Base-by-base conservation (phyloP, 2,797 vertebrate genomes). In the Aldrovandia affinis region DNA sequence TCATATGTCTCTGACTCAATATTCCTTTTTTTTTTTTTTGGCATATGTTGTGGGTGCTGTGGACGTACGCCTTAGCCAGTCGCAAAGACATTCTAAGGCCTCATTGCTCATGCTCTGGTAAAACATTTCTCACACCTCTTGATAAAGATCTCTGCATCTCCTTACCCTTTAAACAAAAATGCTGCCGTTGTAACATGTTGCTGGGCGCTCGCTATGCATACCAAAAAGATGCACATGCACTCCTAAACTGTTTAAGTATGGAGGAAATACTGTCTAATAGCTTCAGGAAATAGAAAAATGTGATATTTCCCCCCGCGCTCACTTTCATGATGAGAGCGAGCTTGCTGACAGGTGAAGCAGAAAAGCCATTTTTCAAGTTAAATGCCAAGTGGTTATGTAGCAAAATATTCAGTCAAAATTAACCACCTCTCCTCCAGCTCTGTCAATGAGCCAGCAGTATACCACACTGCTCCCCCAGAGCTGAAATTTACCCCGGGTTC, bases 341-440 rank as follows among this genome's bases (percentile, higher is more conserved):
- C 91, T 93, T 93, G 95, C 96, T 96, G 96, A 96, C 96, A 96
- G 97, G 96, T 97, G 96, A 97, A 96, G 97, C 97, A 97, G 97
- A 97, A 97, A n/a, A 97, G 95, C 95, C 96, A 97, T 98, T 98
- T 98, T 96, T 99, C 97, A 97, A 97, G 96, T 97, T 97, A 98
- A 98, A 98, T 98, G 98, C 97, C 97, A 98, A 97, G 96, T 96
- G 96, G 97, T 97, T 97, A 96, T 96, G 96, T 96, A 96, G 97
- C 96, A 96, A 96, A 97, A 97, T 96, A 97, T 96, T 96, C 96
- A 95, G 96, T 97, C 96, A 96, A 96, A 97, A 97, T 97, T 96
- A 98, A 98, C 96, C 96, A 96, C 94, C 96, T 97, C 94, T 95
- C 93, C 90, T 89, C 95, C 95, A 95, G 94, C 94, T 92, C 94